Evolutionary conservation across 2,888 invertebrate species (phyloP), one percentile per base, ranked within the genome.

Genomic region (Prosapia bicincta): DNA sequence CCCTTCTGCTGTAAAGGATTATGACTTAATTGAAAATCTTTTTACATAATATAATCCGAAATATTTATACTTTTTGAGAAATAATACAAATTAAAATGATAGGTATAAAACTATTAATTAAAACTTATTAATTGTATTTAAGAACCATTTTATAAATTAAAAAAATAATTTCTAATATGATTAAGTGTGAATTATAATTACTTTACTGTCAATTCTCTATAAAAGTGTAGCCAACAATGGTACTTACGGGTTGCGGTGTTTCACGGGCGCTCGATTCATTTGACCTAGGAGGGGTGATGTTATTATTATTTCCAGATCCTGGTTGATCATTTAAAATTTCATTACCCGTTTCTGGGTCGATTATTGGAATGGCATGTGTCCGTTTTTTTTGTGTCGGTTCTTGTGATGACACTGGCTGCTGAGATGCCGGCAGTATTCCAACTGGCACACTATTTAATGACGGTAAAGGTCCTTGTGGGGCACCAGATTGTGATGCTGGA

Each of bases 231-330:
- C n/a, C n/a, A 28, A 38, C 13, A 38, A 13, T 38, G 2, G 5
- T 7, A 71, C 72, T 72, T 25, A 73, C 73, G 26, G 73, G 73
- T 26, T 73, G 73, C 5, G 73, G 73, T 10, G 73, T 73, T 20
- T 73, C 73, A n/a, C 73, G 15, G 0, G 73, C 73, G 26, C 73
- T 73, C 32, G 68, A 68, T 28, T 73, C 73, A 26, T 73, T 68
- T 5, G 73, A 73, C 20, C 68, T 9, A n/a, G 68, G 67, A 23
- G 73, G 73, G 25, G 73, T 73, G 26, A 67, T 26, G 68, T 73
- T 73, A 26, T 68, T 68, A 32, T 68, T 68, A 25, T 72, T 72
- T n/a, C 72, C 66, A n/a, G 20, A 66, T 10, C 26, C 28, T 20
- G 66, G 25, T 38, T 30, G 32, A 28, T 66, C 66, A 15, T 15